Conservation (phyloP, 2,797 vertebrate genomes). For the Clarias laeviceps region DNA sequence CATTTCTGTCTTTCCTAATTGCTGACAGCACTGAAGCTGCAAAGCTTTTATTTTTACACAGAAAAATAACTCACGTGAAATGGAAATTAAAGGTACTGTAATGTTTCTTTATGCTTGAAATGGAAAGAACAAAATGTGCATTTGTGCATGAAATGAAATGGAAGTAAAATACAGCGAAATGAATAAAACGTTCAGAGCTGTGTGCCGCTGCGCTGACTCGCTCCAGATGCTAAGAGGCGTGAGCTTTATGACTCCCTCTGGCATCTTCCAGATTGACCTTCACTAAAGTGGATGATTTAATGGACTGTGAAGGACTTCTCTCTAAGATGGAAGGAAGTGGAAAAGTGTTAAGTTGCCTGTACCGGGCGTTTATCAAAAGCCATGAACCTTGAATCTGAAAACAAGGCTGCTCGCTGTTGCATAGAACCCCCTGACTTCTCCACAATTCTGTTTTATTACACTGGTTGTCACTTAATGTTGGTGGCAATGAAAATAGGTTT, state of each 20-base stretch:
- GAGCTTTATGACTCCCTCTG: conserved; percentile 50
- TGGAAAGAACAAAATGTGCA: conserved; percentile 39
- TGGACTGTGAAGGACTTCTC: conserved; percentile 58
- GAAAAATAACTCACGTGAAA: conserved; percentile 28
- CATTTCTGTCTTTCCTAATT: conserved; percentile 17
- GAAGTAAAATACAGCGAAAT: conserved; percentile 43
- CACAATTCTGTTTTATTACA: conserved; percentile 12
- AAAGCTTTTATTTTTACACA: conserved; percentile 31
- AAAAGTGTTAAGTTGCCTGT: conserved; percentile 47
- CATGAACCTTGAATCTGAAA: conserved; percentile 53
- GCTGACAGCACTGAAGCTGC: conserved; percentile 11
- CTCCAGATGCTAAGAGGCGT: conserved; percentile 27
- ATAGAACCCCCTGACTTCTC: not conserved
- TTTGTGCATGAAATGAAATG: conserved; percentile 39
- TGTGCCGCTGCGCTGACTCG: conserved; percentile 1
- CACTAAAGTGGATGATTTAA: conserved; percentile 54
- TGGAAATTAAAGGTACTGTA: conserved; percentile 37
- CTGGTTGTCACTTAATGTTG: not conserved
- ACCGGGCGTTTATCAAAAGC: conserved; percentile 53
- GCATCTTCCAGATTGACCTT: conserved; percentile 51
- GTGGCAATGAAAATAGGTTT: not conserved
- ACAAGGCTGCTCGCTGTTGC: conserved; percentile 29
- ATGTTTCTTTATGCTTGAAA: conserved; percentile 41
- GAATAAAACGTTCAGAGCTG: conserved; percentile 12
- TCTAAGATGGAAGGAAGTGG: conserved; percentile 53